Evolutionary conservation across 1,140 invertebrate genomes (phyloP).

Genomic region (Orchestia grillus): DNA sequence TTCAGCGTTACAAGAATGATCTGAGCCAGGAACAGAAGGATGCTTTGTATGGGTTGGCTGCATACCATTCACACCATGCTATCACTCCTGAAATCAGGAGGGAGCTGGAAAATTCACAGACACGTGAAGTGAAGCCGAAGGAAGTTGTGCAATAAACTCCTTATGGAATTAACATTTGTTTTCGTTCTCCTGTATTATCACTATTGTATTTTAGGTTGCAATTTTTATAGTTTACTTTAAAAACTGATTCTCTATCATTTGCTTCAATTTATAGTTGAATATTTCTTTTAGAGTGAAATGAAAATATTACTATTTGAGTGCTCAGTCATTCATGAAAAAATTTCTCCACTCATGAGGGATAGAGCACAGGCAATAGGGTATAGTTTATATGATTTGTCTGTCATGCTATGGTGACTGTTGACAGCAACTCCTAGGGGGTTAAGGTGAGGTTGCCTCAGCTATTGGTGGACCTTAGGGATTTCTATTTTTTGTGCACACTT

Average conservation of each 20-base stretch:
- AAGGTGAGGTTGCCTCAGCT: no score
- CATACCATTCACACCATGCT: slow-evolving; percentile 83
- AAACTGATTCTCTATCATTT: background rate
- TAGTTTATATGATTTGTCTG: no score
- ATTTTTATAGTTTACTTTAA: background rate
- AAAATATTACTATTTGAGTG: background rate
- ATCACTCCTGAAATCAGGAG: slow-evolving; percentile 84
- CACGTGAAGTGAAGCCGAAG: background rate
- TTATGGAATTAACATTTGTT: background rate
- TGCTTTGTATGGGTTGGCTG: slow-evolving; percentile 83
- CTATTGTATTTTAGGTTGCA: background rate
- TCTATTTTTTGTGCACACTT: no score
- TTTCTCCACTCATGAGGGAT: no score
- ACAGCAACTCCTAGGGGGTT: no score
- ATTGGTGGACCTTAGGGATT: no score
- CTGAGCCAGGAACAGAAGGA: slow-evolving; percentile 93
- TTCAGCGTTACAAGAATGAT: slow-evolving; percentile 95
- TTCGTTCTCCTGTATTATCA: background rate
- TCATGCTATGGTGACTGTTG: no score
- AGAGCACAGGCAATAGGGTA: no score
- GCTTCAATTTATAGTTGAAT: background rate
- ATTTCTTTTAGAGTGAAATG: background rate
- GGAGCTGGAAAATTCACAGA: slow-evolving; percentile 27
- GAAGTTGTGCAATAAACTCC: background rate
- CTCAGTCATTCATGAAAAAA: background rate